Conservation (phyloP, 2,113 vertebrate species). For the Octodon degus region DNA sequence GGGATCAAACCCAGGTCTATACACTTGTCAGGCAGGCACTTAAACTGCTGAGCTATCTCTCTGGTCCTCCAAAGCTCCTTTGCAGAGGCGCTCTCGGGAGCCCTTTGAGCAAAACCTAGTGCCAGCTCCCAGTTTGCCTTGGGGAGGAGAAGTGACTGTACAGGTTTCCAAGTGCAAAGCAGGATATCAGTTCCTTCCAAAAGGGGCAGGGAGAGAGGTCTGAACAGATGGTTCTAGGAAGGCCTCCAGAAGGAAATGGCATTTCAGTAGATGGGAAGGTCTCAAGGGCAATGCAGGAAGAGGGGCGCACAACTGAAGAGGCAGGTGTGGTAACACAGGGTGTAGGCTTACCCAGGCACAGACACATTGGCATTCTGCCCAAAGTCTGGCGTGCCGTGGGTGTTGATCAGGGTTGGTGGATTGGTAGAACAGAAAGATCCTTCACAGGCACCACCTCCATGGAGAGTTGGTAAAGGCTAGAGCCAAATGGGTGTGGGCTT, state of each 20-base stretch:
- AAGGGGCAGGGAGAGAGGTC: neutral
- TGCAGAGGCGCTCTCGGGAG: neutral
- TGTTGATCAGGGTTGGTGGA: neutral
- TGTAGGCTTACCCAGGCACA: no score
- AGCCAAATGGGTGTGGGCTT: neutral
- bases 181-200: neutral
- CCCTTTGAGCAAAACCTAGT: neutral
- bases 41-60: no score
- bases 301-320: neutral
- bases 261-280: neutral
- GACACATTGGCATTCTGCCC: accelerated
- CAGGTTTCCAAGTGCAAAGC: neutral
- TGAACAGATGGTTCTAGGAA: neutral
- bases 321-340: neutral
- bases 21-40: no score
- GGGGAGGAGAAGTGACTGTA: neutral
- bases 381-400: neutral
- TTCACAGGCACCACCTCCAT: neutral
- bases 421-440: neutral
- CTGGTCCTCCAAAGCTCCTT: no score
- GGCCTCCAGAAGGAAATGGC: neutral
- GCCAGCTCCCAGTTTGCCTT: neutral
- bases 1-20: no score
- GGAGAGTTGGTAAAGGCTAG: neutral
- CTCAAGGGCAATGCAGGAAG: neutral